These are phyloP conservation scores for Masticophis lateralis DNA, from an alignment of 2,797 vertebrate genomes.

Conservation along the genomic window DNA sequence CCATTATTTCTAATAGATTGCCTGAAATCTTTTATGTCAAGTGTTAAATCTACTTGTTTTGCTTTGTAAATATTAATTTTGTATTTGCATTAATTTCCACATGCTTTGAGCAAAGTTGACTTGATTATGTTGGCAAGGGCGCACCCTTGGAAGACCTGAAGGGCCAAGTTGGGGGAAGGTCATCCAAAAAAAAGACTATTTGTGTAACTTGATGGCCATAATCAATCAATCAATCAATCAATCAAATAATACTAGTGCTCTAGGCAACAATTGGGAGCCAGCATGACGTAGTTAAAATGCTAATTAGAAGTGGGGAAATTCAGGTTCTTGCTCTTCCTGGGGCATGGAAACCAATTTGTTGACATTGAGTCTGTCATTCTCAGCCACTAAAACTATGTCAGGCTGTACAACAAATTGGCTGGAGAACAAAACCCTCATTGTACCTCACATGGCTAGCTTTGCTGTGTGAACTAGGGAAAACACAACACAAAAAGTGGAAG, in stretches of 20 bases:
- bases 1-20: constrained; percentile 23
- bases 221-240: not conserved
- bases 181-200: not conserved
- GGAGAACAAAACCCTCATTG: not conserved
- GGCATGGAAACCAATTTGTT: not conserved
- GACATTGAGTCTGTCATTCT: not conserved
- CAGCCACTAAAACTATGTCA: not conserved
- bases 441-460: not conserved
- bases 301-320: not conserved
- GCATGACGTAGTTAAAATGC: not conserved
- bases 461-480: not conserved
- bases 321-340: not conserved
- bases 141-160: not conserved
- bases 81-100: not conserved
- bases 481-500: not conserved
- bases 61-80: not conserved
- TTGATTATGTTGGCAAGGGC: not conserved
- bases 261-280: not conserved
- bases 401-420: not conserved
- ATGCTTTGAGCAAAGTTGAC: not conserved
- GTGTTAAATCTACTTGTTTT: not conserved
- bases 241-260: not conserved
- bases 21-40: constrained; percentile 46
- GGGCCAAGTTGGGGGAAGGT: not conserved
- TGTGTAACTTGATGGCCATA: not conserved